Evolutionary conservation across 2,797 vertebrate genomes (phyloP).

Genomic region (Poecilia gillii): DNA sequence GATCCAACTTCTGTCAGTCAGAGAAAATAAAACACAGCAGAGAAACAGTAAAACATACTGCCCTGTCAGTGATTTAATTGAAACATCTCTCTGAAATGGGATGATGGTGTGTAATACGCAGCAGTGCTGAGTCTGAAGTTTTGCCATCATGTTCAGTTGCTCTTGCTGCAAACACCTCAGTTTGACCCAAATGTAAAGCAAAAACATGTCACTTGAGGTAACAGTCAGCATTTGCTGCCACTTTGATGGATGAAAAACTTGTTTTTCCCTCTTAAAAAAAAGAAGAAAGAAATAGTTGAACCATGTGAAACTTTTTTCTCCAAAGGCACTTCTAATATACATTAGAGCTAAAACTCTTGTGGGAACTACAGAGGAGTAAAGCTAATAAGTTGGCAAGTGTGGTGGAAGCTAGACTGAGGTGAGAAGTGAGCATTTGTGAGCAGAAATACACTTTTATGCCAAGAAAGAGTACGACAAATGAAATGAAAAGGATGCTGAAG

Average conservation of each 20-base stretch:
- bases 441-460: neutral
- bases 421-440: neutral
- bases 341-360: neutral
- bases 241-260: constrained; percentile 1
- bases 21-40: neutral
- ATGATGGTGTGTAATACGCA: constrained; percentile 14
- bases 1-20: neutral
- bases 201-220: neutral
- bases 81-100: constrained; percentile 20
- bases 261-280: neutral
- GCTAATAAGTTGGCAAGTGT: neutral
- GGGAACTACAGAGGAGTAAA: neutral
- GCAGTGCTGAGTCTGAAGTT: constrained; percentile 9
- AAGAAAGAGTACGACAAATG: neutral
- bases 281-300: neutral
- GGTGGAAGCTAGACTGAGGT: neutral
- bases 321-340: neutral
- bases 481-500: neutral
- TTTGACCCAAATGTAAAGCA: neutral
- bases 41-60: neutral
- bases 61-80: constrained; percentile 35
- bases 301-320: neutral
- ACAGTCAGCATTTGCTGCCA: neutral
- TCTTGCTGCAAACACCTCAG: neutral
- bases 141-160: neutral